Conservation (phyloP, 2,888 invertebrate species). For the Perithous albicinctus region DNA sequence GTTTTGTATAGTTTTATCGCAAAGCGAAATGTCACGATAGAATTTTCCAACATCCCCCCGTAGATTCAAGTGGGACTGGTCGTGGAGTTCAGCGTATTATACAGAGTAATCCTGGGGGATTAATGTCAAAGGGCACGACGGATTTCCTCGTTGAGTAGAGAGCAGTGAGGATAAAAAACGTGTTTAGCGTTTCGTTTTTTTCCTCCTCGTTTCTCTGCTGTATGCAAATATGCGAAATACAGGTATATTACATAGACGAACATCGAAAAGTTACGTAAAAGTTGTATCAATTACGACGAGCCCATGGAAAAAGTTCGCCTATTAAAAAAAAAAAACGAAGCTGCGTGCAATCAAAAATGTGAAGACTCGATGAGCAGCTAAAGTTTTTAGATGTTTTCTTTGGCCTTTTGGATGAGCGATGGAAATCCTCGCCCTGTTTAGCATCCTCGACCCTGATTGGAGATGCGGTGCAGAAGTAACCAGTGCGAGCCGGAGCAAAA, state of each 20-base stretch:
- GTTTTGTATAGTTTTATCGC: neutral
- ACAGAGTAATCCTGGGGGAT: constrained; percentile 13
- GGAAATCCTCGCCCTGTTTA: constrained; percentile 2
- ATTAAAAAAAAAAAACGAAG: neutral
- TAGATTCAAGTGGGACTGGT: neutral
- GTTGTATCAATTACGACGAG: neutral
- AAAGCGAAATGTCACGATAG: constrained; percentile 32
- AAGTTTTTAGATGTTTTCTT: neutral
- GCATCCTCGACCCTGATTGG: constrained; percentile 1
- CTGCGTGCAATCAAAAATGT: neutral
- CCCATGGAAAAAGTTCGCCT: neutral
- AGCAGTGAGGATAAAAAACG: neutral
- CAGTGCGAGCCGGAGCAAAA: constrained; percentile 19
- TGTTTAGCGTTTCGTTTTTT: constrained; percentile 20
- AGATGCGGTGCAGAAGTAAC: neutral
- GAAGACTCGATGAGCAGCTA: neutral
- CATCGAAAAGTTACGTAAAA: neutral
- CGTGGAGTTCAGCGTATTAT: neutral
- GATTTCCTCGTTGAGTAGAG: constrained; percentile 22
- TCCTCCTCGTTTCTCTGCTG: constrained; percentile 2
- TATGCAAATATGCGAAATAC: constrained; percentile 2
- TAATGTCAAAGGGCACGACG: constrained; percentile 44
- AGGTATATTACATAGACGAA: neutral
- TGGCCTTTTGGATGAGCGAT: no score
- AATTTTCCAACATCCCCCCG: constrained; percentile 4